Percentiles rank a stretch among this genome's conserved stretches.
Evolutionary conservation across 1,140 invertebrate species (phyloP).

Genomic region (Zaprionus africanus): DNA sequence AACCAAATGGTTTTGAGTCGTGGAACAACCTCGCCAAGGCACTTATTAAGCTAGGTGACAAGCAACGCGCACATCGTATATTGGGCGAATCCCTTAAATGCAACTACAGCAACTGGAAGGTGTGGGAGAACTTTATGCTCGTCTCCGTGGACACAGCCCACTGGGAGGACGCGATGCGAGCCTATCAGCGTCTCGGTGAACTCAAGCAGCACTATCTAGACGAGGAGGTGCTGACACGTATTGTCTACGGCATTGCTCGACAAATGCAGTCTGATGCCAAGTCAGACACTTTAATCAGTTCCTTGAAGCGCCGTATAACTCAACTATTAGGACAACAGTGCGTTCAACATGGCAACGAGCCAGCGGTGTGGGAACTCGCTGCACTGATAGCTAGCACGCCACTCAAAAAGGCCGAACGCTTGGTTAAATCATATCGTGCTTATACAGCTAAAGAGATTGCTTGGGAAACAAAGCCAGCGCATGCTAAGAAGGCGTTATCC

Average conservation of each 20-base stretch:
- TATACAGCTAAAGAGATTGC: slow-evolving; percentile 85
- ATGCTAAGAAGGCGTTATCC: slow-evolving; percentile 85
- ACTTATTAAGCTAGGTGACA: slow-evolving; percentile 94
- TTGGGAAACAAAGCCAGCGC: slow-evolving; percentile 87
- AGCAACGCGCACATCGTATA: slow-evolving; percentile 92
- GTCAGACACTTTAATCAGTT: slow-evolving; percentile 74
- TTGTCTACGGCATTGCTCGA: slow-evolving; percentile 90
- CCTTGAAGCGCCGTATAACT: slow-evolving; percentile 87
- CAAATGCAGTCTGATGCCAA: slow-evolving; percentile 86
- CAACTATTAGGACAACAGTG: slow-evolving; percentile 94
- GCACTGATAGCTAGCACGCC: slow-evolving; percentile 88
- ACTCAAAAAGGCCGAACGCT: slow-evolving; percentile 87
- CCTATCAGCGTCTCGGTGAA: slow-evolving; percentile 93
- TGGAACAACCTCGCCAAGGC: slow-evolving; percentile 99
- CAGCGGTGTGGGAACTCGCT: slow-evolving; percentile 92
- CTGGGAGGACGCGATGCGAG: slow-evolving; percentile 91
- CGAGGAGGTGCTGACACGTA: slow-evolving; percentile 89
- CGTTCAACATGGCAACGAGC: slow-evolving; percentile 87
- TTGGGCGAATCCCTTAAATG: slow-evolving; percentile 95
- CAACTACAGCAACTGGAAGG: slow-evolving; percentile 97
- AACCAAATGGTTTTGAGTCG: slow-evolving; percentile 96
- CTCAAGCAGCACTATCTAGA: slow-evolving; percentile 93
- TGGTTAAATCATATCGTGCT: slow-evolving; percentile 87
- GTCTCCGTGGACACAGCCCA: slow-evolving; percentile 91
- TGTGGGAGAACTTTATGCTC: slow-evolving; percentile 97